phyloP scores from a whole-genome alignment of 2,888 invertebrate genomes.

The Mesopsocus fuscifrons region DNA sequence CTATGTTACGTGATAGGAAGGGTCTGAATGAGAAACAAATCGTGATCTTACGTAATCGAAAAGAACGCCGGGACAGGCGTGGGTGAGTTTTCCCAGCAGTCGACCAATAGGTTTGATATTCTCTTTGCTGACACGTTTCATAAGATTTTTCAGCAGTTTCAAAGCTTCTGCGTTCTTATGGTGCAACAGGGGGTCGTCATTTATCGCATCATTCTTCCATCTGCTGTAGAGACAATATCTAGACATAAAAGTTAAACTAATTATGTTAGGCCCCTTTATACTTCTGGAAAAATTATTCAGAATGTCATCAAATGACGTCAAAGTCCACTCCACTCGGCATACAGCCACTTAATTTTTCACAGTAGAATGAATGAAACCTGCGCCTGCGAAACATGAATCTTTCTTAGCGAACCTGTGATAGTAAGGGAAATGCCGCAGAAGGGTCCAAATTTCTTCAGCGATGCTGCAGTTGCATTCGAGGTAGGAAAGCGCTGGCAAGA shows the following conservation, averaged over 20 bases:
- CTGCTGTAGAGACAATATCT: conserved; percentile 80
- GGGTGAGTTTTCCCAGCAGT: conserved; percentile 89
- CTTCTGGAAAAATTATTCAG: too few species aligned
- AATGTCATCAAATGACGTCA: too few species aligned
- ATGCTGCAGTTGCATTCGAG: conserved; percentile 90
- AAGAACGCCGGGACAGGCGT: conserved; percentile 85
- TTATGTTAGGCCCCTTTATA: too few species aligned
- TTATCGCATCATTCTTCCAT: conserved; percentile 86
- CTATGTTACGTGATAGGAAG: too few species aligned
- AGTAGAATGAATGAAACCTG: too few species aligned
- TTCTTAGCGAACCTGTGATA: conserved; percentile 51
- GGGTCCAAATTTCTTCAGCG: conserved; percentile 88
- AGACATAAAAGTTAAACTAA: too few species aligned
- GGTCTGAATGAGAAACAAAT: too few species aligned
- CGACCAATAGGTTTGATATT: conserved; percentile 94
- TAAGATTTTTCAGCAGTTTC: conserved; percentile 84
- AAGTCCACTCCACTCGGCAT: too few species aligned
- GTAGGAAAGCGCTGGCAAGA: conserved; percentile 79
- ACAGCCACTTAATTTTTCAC: too few species aligned
- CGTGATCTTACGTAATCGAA: conserved; percentile 93
- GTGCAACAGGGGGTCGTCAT: conserved; percentile 64
- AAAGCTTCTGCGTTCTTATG: conserved; percentile 69
- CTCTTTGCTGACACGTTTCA: conserved; percentile 96
- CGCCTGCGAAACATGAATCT: too few species aligned
- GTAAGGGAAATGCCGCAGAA: conserved; percentile 72